These are phyloP conservation scores for Brachypalpus laphriformis DNA, from an alignment of 2,888 invertebrate species.

Conservation along the genomic window DNA sequence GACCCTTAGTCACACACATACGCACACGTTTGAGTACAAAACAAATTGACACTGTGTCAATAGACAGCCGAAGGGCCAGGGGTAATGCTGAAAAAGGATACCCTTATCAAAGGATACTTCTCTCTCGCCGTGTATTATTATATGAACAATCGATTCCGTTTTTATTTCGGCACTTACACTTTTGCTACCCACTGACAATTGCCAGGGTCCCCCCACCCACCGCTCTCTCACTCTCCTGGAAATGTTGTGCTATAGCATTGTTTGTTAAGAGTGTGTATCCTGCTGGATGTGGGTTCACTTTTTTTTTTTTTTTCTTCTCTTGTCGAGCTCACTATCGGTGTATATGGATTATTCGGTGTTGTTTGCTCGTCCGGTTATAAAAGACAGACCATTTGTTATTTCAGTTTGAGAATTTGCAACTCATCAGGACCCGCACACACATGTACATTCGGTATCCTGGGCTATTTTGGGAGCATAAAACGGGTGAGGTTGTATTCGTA, in stretches of 20 bases:
- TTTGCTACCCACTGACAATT: constrained; percentile 67
- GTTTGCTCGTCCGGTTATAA: constrained; percentile 58
- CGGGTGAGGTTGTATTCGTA: no score
- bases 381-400: constrained; percentile 67
- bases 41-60: constrained; percentile 73
- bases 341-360: constrained; percentile 60
- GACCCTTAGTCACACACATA: constrained; percentile 51
- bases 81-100: constrained; percentile 61
- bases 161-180: constrained; percentile 73
- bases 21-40: constrained; percentile 54
- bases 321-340: constrained; percentile 6
- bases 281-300: constrained; percentile 53
- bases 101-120: constrained; percentile 71
- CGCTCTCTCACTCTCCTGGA: not conserved
- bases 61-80: constrained; percentile 30
- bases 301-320: constrained; percentile 16
- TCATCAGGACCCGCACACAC: constrained; percentile 40
- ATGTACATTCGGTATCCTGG: constrained; percentile 1
- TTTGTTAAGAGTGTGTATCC: constrained; percentile 59
- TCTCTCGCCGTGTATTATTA: constrained; percentile 63
- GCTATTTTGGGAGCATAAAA: constrained; percentile 36
- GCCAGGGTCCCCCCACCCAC: constrained; percentile 19
- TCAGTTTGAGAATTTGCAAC: constrained; percentile 66
- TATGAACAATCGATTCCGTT: constrained; percentile 72
- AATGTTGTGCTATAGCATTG: constrained; percentile 65